Evolutionary conservation across 2,797 vertebrate species (phyloP).

Genomic region (Crenichthys baileyi): DNA sequence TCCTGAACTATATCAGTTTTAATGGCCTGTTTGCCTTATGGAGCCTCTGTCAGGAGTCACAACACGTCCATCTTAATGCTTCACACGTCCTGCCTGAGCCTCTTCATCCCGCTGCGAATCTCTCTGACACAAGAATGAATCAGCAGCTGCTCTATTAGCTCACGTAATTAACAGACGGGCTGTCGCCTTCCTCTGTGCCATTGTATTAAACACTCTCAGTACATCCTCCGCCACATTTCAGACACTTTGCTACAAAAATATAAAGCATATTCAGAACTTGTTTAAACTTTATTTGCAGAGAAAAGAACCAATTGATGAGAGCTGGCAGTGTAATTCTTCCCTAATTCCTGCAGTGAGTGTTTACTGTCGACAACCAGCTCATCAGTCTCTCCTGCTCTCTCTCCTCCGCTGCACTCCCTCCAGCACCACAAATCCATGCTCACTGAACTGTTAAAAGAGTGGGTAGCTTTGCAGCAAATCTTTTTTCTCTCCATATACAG

Average conservation of each 20-base stretch:
- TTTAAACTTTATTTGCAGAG: slow-evolving; percentile 8
- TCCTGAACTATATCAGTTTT: slow-evolving; percentile 30
- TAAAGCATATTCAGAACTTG: slow-evolving; percentile 12
- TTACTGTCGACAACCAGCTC: slow-evolving; percentile 11
- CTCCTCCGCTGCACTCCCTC: slow-evolving; percentile 34
- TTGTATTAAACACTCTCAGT: slow-evolving; percentile 1
- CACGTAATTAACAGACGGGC: slow-evolving; percentile 60
- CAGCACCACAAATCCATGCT: slow-evolving; percentile 40
- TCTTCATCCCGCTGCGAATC: slow-evolving; percentile 44
- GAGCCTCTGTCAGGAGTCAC: slow-evolving; percentile 35
- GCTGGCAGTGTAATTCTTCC: slow-evolving; percentile 7
- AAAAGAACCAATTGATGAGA: slow-evolving; percentile 20
- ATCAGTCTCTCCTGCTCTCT: background rate
- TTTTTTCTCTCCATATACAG: slow-evolving; percentile 36
- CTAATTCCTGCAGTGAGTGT: slow-evolving; percentile 37
- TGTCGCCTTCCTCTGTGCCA: slow-evolving; percentile 31
- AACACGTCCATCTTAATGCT: slow-evolving; percentile 49
- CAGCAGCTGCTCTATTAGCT: slow-evolving; percentile 70
- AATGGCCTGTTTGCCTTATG: slow-evolving; percentile 32
- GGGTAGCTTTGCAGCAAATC: slow-evolving; percentile 47
- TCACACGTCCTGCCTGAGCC: slow-evolving; percentile 36
- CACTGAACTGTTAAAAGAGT: slow-evolving; percentile 61
- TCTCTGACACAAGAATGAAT: slow-evolving; percentile 54
- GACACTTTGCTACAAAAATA: slow-evolving; percentile 25
- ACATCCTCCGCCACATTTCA: slow-evolving; percentile 43